Percentiles rank a stretch among this genome's conserved stretches.
These are phyloP conservation scores for Fulica atra DNA, from an alignment of 2,113 vertebrate genomes.

Conservation along the genomic window DNA sequence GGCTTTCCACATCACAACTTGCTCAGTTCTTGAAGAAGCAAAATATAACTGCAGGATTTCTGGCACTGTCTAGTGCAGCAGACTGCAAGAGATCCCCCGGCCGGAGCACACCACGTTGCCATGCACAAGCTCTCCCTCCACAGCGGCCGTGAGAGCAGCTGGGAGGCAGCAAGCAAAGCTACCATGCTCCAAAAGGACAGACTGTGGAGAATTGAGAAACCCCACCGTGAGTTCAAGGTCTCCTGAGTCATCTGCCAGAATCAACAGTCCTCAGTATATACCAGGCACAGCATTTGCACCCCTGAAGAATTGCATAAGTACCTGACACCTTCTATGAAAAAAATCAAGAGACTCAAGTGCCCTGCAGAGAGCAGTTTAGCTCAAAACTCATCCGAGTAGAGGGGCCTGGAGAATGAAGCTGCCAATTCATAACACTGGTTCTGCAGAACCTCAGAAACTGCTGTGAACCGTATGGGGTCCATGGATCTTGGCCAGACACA, in stretches of 20 bases:
- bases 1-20: neutral
- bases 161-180: neutral
- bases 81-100: neutral
- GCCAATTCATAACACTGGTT: neutral
- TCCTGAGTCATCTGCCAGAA: neutral
- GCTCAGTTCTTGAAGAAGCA: neutral
- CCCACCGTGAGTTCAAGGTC: neutral
- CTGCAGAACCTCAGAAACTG: conserved; percentile 2
- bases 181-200: neutral
- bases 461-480: neutral
- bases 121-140: neutral
- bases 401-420: neutral
- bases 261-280: neutral
- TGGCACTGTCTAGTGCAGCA: neutral
- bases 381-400: neutral
- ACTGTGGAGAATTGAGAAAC: neutral
- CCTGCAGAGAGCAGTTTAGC: neutral
- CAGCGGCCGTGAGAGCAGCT: neutral
- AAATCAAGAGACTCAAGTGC: neutral
- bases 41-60: neutral
- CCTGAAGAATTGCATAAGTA: neutral
- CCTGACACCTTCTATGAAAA: neutral
- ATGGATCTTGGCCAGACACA: neutral
- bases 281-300: neutral
- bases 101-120: neutral